A percentile compares a stretch with the other conserved stretches of the same genome.
Conservation (phyloP, 2,797 vertebrate genomes). For the Microctenopoma steveboyesi region DNA sequence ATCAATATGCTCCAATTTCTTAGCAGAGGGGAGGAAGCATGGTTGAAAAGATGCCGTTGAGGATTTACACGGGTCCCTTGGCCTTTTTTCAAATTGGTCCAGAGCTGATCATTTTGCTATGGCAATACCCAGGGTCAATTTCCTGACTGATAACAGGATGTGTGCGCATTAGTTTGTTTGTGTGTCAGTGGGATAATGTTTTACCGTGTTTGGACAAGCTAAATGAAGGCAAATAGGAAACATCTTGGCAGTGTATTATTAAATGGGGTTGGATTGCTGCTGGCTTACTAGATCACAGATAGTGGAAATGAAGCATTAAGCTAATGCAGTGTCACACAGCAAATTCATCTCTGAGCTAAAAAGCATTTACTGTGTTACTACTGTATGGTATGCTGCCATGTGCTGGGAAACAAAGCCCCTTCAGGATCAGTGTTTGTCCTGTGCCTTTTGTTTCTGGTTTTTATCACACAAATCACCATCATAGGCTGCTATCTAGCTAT, state of each 20-base stretch:
- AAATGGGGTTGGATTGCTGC: conserved; percentile 59
- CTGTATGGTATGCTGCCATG: not conserved
- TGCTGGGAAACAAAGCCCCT: not conserved
- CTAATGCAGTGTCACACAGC: conserved; percentile 28
- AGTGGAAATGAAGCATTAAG: conserved; percentile 45
- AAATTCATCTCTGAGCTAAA: conserved; percentile 14
- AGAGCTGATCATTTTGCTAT: conserved; percentile 30
- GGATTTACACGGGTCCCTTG: conserved; percentile 23
- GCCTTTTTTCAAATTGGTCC: conserved; percentile 37
- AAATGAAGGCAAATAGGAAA: conserved; percentile 60
- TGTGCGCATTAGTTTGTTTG: conserved; percentile 26
- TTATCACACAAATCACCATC: not conserved
- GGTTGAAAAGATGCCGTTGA: conserved; percentile 31
- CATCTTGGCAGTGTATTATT: conserved; percentile 68
- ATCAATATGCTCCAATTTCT: conserved; percentile 57
- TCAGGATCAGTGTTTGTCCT: not conserved
- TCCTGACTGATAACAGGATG: conserved; percentile 21
- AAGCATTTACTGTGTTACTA: not conserved
- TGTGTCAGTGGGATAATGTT: conserved; percentile 34
- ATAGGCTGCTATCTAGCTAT: not conserved
- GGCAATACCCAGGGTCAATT: conserved; percentile 8
- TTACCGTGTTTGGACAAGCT: conserved; percentile 69
- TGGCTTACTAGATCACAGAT: conserved; percentile 42
- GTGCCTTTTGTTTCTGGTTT: not conserved
- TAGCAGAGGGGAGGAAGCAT: conserved; percentile 3